A percentile compares a stretch with the other conserved stretches of the same genome.
Conservation (phyloP, 2,797 vertebrate species). For the Zalophus californianus region DNA sequence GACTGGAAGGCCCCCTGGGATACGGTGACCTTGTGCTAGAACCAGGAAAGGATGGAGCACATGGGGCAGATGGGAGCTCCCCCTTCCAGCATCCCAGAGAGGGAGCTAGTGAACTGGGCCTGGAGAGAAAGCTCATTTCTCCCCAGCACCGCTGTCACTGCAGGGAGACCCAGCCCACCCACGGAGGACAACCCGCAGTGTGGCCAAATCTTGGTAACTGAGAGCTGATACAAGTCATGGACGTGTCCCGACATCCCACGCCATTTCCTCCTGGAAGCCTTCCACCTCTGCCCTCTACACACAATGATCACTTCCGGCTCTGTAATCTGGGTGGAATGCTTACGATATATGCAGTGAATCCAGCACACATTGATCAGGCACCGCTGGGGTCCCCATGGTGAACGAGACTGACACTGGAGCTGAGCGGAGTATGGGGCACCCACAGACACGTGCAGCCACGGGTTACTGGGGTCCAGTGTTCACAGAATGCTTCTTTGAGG, state of each 20-base stretch:
- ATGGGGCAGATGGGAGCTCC: background rate
- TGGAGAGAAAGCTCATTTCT: background rate
- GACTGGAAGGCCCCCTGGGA: background rate
- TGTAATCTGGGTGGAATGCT: background rate
- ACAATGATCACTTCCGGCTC: background rate
- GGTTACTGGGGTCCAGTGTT: background rate
- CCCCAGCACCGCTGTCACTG: too few species aligned
- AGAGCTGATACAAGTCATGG: background rate
- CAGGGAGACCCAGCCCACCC: background rate
- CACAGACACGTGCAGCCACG: background rate
- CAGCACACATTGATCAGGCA: too few species aligned
- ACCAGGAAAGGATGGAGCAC: background rate
- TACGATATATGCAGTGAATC: fast-evolving
- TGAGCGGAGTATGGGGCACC: fast-evolving
- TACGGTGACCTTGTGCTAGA: background rate
- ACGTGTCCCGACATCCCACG: fast-evolving
- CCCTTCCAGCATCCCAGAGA: background rate
- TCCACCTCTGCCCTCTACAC: background rate
- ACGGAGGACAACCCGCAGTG: background rate
- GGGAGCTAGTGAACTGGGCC: background rate
- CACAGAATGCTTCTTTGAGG: background rate
- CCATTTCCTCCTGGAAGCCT: background rate
- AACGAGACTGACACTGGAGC: background rate
- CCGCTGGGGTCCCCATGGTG: too few species aligned
- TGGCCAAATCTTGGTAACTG: background rate